Base-by-base conservation (phyloP, 1,140 invertebrate species). In the Caerostris extrusa region DNA sequence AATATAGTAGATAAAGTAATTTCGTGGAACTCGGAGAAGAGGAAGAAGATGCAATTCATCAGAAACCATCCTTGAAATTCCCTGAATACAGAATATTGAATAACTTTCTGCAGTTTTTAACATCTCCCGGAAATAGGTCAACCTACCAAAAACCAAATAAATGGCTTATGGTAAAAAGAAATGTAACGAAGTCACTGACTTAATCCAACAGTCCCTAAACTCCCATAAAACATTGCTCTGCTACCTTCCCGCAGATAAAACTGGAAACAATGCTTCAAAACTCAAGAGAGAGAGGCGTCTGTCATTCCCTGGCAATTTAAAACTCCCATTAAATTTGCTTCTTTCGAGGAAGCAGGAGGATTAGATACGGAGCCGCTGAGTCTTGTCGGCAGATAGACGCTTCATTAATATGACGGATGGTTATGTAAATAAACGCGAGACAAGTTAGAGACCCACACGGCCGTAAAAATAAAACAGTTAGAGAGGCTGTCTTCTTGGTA, bases 351-450 rank as follows among this genome's bases (percentile, higher is more conserved):
- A 77, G 34, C 34, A 34, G 34, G 0, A 34, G 8, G 71, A 50
- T 34, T 12, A 77, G 71, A 77, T 77, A 77, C 7, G 71, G 71
- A 77, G 71, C 50, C 71, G 71, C 71, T 77, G 19, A 77, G 71
- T 77, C 71, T 34, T 77, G 71, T 53, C 71, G 71, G 71, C 71
- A 77, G 71, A 77, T 77, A 77, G 71, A 50, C 71, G 71, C 71
- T 77, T 77, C 71, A 77, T 77, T 77, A 77, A 77, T 50, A 77
- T 77, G 71, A 85, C 57, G 82, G 14, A 85, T 85, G 55, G 57
- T 85, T 85, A 85, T 57, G 57, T 57, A 85, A 57, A 85, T 57
- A 85, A 56, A 85, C 82, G 56, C 57, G 19, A 17, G 19, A 34
- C 8, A 55, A 57, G 82, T 85, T 55, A 85, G 57, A 85, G 82